A percentile compares a stretch with the other conserved stretches of the same genome.
Evolutionary conservation across 1,140 invertebrate species (phyloP).

Genomic region (Physella acuta): DNA sequence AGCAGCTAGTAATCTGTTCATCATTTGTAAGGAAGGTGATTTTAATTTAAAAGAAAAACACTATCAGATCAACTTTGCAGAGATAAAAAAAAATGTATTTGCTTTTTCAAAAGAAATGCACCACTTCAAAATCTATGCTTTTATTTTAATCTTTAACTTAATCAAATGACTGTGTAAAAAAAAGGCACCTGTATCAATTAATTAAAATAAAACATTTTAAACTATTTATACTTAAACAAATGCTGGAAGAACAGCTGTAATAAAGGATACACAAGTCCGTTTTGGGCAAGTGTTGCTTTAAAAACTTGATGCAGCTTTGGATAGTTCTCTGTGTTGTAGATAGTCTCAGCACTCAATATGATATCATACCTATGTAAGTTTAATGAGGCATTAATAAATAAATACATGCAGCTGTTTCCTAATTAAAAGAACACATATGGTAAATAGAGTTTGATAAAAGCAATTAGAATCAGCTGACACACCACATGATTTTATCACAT

Average conservation of each 20-base stretch:
- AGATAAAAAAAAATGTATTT: too few species aligned
- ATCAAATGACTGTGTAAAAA: too few species aligned
- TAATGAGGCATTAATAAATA: too few species aligned
- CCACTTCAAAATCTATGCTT: too few species aligned
- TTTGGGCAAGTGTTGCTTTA: constrained; percentile 67
- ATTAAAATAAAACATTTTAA: too few species aligned
- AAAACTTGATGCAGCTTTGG: constrained; percentile 74
- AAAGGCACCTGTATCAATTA: too few species aligned
- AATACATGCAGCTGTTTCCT: neutral
- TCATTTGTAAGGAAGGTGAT: too few species aligned
- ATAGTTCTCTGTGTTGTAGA: constrained; percentile 82
- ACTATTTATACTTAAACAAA: too few species aligned
- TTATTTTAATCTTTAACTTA: too few species aligned
- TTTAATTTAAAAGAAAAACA: constrained; percentile 32
- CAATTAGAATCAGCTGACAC: neutral
- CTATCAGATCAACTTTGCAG: too few species aligned
- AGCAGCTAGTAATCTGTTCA: constrained; percentile 71
- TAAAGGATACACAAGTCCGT: constrained; percentile 69
- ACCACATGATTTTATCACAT: neutral
- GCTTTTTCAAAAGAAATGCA: too few species aligned
- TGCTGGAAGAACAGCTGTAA: too few species aligned
- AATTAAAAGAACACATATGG: neutral
- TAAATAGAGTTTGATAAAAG: neutral
- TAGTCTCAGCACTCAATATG: constrained; percentile 87
- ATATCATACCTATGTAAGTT: constrained; percentile 71